Evolutionary conservation across 1,140 invertebrate species (phyloP).

Genomic region (Apocrypta bakeri): DNA sequence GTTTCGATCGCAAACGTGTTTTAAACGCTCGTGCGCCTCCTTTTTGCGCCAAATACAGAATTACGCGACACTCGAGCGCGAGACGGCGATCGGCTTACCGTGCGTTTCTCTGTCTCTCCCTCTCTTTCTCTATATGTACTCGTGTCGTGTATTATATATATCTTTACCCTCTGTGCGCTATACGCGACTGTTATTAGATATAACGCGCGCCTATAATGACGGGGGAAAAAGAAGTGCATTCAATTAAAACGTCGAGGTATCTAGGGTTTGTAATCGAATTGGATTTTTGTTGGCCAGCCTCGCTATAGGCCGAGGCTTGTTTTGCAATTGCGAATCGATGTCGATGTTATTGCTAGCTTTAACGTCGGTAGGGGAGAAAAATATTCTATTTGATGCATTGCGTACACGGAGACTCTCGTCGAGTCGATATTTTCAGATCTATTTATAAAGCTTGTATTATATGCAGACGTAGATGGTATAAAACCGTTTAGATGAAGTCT

Average conservation of each 20-base stretch:
- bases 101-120: conserved; percentile 11
- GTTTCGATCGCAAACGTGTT: conserved; percentile 55
- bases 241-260: conserved; percentile 41
- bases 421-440: not conserved
- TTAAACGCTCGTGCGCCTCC: conserved; percentile 32
- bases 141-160: not conserved
- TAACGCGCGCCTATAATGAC: conserved; percentile 29
- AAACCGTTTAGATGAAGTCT: too few species aligned
- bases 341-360: not conserved
- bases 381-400: not conserved
- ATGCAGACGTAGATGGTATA: too few species aligned
- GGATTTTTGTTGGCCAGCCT: not conserved
- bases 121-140: not conserved
- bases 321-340: not conserved
- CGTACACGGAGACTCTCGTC: not conserved
- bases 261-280: conserved; percentile 31
- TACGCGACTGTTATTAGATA: not conserved
- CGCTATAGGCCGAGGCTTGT: too few species aligned
- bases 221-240: conserved; percentile 32
- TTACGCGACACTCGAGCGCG: conserved; percentile 44
- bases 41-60: conserved; percentile 50
- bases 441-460: not conserved
- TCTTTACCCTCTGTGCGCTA: not conserved
- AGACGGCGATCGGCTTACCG: conserved; percentile 18
- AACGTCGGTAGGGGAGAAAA: not conserved